These are phyloP conservation scores for Amblyornis subalaris DNA, from an alignment of 2,113 vertebrate genomes.

Conservation along the genomic window DNA sequence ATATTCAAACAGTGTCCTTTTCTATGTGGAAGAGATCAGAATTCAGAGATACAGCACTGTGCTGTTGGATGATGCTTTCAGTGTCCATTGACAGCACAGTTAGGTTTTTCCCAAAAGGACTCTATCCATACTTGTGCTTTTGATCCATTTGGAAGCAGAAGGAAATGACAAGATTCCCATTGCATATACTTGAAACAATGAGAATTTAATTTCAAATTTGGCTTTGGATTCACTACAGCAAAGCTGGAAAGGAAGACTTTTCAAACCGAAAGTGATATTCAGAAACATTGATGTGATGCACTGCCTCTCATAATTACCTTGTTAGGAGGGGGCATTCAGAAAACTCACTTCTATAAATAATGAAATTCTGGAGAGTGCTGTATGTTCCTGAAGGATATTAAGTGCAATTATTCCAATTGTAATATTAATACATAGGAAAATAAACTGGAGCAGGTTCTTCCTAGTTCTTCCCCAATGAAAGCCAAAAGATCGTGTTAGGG, in stretches of 20 bases:
- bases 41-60: not conserved
- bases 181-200: not conserved
- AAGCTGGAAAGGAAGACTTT: not conserved
- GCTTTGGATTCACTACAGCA: not conserved
- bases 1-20: not conserved
- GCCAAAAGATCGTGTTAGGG: not conserved
- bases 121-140: not conserved
- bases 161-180: not conserved
- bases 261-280: not conserved
- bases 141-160: not conserved
- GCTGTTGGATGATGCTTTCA: not conserved
- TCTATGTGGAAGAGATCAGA: not conserved
- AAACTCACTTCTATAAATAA: not conserved
- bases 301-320: not conserved
- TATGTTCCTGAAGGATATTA: not conserved
- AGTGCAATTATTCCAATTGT: not conserved
- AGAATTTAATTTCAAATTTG: not conserved
- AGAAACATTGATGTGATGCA: not conserved
- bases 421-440: not conserved
- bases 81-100: not conserved
- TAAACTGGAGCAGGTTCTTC: not conserved
- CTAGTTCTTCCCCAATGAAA: not conserved
- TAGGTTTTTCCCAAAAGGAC: not conserved
- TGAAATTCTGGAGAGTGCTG: not conserved
- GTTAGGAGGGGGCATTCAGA: not conserved